Evolutionary conservation across 2,797 vertebrate species (phyloP), one percentile per base, ranked within the genome.

Genomic region (Nyctalus aviator): DNA sequence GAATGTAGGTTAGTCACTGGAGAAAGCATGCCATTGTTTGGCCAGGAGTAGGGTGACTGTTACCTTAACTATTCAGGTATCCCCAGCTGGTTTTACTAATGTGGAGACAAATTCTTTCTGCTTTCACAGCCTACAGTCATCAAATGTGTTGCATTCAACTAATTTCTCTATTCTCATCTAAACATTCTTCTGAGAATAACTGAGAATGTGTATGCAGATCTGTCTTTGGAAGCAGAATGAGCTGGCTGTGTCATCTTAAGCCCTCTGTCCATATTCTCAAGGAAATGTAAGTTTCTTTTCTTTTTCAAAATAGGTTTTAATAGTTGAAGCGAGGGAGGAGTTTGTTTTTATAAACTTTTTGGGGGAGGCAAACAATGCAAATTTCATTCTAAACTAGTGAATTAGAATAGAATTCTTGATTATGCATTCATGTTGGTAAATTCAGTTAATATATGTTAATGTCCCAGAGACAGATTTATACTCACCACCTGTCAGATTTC

Each of bases 141-240:
- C 55, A 90, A 37, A 30, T 1, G 0, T 68, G 35, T 44, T 84
- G 35, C 25, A 55, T 72, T 89, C 8, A 48, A 66, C 20, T 83
- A 81, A 44, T 53, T 82, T 59, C 82, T 25, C 41, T 84, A 0
- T 8, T 30, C 2, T 82, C 44, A 68, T 55, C 7, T 79, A 15
- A 84, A 71, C n/a, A 35, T 14, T 83, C 23, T 93, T 73, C 13
- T 48, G 15, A 84, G 32, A 69, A 5, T 41, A 75, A 75, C 5
- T 0, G 17, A 83, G 20, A 77, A 48, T 44, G 7, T 72, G 27
- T 73, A 32, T 12, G 15, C 21, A 77, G 69, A n/a, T 71, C 72
- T 69, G 57, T 71, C 46, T 90, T 66, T 41, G 86, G 77, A 77
- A 79, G 68, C 18, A 82, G 46, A 79, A 46, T 66, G 59, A 94